phyloP scores from a whole-genome alignment of 1,140 invertebrate species.

The Megathymus violae region DNA sequence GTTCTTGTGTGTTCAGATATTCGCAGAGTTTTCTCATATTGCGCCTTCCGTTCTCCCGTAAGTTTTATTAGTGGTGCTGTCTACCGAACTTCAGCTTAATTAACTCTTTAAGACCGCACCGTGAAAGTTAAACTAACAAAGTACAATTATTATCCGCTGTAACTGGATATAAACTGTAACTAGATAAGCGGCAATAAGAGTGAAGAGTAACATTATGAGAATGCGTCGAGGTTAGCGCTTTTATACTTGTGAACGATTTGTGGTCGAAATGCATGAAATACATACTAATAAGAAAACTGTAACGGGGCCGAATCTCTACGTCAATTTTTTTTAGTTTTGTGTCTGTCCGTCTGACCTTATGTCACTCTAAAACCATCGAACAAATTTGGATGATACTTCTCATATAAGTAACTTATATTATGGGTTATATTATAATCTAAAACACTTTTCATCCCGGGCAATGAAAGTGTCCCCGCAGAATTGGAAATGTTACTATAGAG shows the following conservation, averaged over 20 bases:
- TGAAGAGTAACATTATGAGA: neutral
- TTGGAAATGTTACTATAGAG: no score
- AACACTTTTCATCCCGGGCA: no score
- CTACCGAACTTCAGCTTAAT: slow-evolving; percentile 31
- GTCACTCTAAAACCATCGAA: no score
- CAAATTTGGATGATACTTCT: no score
- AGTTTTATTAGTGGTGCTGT: slow-evolving; percentile 15
- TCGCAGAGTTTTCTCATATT: slow-evolving; percentile 30
- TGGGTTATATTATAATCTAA: no score
- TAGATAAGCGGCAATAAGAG: slow-evolving; percentile 4
- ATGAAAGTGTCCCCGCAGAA: no score
- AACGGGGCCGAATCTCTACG: no score
- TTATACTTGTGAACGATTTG: slow-evolving; percentile 6
- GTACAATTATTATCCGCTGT: slow-evolving; percentile 24
- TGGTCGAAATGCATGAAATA: no score
- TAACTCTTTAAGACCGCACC: slow-evolving; percentile 30
- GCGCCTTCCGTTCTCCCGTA: slow-evolving; percentile 17
- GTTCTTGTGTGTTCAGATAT: slow-evolving; percentile 9
- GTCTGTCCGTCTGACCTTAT: no score
- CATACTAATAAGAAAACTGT: no score
- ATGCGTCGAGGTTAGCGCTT: neutral
- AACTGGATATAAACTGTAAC: slow-evolving; percentile 20
- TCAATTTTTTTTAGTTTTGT: no score
- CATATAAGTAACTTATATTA: no score
- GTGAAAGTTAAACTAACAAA: slow-evolving; percentile 29